Evolutionary conservation across 2,888 invertebrate genomes (phyloP), one percentile per base, ranked within the genome.

Genomic region (Brachynemurus nebulosus): DNA sequence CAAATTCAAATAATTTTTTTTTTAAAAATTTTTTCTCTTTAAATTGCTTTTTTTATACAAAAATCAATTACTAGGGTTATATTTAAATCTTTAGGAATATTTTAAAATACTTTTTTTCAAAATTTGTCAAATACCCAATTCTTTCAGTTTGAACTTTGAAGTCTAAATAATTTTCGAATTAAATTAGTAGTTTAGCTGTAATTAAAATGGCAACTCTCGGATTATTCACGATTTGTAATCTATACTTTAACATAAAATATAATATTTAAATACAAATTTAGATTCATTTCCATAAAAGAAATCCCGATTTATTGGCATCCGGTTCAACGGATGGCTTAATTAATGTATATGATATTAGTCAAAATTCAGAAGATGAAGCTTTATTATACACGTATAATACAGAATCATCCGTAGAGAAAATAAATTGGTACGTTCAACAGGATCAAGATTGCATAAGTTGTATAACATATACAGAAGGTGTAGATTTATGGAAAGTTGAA

Each of bases 291-390:
- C 81, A 88, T 69, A 71, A 76, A 42, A 62, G 57, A 6, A 74
- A 81, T 57, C 63, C 71, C 2, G 77, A 84, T 59, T 61, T 70
- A 6, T 56, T 93, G 43, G 76, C 80, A 11, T 76, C 86, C 0
- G 86, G 88, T 0, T 81, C 88, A 2, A 72, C 77, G 0, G 92
- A 93, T 62, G 90, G 91, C 0, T 68, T 93, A 12, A 74, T 92
- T 2, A 92, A 92, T 63, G 58, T 88, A 2, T 93, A 79, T 62
- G 82, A 92, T 61, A 68, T 92, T 17, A 70, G 72, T 40, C 72
- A 88, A 57, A 55, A 66, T 0, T 66, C 63, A 0, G 92, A 92
- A 65, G 86, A 89, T 45, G 83, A 86, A 54, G 91, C 92, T 0
- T 65, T 93, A 2, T 64, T 66, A 11, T 78, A 76, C 53, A 81